Base-by-base conservation (phyloP, 1,140 invertebrate genomes). In the Aphis craccivora region DNA sequence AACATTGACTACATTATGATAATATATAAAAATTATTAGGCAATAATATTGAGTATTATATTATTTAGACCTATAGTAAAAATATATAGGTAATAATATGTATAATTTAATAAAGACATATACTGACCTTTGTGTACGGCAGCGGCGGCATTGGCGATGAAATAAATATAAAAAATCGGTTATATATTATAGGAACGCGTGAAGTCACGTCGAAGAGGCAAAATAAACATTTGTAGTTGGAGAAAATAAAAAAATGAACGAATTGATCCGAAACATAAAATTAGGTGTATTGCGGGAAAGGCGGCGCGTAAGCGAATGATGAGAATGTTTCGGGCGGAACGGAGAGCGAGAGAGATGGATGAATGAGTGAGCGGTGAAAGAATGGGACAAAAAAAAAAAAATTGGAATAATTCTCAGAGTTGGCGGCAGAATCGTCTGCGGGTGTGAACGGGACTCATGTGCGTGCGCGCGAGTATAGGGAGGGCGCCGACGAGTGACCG, bases 321-420 rank as follows among this genome's bases (percentile, higher is more conserved):
- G 84, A 48, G 84, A 87, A n/a, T 76, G 60, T 76, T 76, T n/a
- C 60, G 60, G 60, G 60, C 30, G 60, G 60, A 76, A 76, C 25
- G 60, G 30, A 14, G 60, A n/a, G 84, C 25, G 43, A 87, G 43
- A 87, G 37, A 45, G 84, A 84, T 11, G 40, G 9, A 25, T 45
- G 83, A 43, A 22, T 40, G 37, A 43, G 83, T 18, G 40, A 43
- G 40, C 84, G 84, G 40, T 14, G 40, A 43, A 40, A 76, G 60
- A n/a, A 76, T 14, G 60, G 60, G n/a, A n/a, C 30, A n/a, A n/a
- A 7, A 7, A 18, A 86, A 18, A 86, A 86, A 86, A 86, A 30
- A 87, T 48, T 48, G 25, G 37, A 87, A 87, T 45, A 43, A 43
- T 48, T 87, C 84, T 84, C 37, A 1, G 37, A 84, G 83, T 84